Evolutionary conservation across 2,113 vertebrate species (phyloP).

Genomic region (Callionymus lyra): DNA sequence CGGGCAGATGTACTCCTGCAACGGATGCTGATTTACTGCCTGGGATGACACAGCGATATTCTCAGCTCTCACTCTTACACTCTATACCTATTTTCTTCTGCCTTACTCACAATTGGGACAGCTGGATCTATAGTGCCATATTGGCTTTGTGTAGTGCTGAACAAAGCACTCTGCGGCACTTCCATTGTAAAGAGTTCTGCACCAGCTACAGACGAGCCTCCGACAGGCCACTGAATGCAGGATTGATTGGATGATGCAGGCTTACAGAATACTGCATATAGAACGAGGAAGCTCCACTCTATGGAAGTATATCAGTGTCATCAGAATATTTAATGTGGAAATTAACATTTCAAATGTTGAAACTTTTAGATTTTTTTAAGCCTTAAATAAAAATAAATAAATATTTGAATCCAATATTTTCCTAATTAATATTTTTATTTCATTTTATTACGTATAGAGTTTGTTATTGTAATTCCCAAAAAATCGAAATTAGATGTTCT

Average conservation of each 20-base stretch:
- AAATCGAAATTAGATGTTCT: no score
- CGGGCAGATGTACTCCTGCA: slow-evolving; percentile 48
- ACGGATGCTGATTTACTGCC: slow-evolving; percentile 59
- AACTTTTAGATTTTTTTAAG: no score
- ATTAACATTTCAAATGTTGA: no score
- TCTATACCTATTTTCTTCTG: slow-evolving; percentile 40
- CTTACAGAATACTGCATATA: slow-evolving; percentile 21
- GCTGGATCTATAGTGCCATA: slow-evolving; percentile 57
- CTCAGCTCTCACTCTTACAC: slow-evolving; percentile 40
- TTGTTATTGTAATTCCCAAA: no score
- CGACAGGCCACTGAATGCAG: slow-evolving; percentile 26
- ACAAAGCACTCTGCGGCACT: slow-evolving; percentile 59
- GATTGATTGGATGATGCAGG: slow-evolving; percentile 33
- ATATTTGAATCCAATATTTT: no score
- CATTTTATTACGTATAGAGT: no score
- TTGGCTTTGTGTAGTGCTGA: slow-evolving; percentile 62
- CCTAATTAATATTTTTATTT: no score
- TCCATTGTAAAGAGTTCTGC: slow-evolving; percentile 55
- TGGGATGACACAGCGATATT: slow-evolving; percentile 69
- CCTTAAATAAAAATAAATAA: no score
- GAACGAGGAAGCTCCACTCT: background rate
- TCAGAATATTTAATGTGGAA: no score
- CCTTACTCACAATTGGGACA: slow-evolving; percentile 50
- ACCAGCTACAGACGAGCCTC: slow-evolving; percentile 48
- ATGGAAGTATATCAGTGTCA: no score